Evolutionary conservation across 2,113 vertebrate species (phyloP).

Genomic region (Macrotus californicus): DNA sequence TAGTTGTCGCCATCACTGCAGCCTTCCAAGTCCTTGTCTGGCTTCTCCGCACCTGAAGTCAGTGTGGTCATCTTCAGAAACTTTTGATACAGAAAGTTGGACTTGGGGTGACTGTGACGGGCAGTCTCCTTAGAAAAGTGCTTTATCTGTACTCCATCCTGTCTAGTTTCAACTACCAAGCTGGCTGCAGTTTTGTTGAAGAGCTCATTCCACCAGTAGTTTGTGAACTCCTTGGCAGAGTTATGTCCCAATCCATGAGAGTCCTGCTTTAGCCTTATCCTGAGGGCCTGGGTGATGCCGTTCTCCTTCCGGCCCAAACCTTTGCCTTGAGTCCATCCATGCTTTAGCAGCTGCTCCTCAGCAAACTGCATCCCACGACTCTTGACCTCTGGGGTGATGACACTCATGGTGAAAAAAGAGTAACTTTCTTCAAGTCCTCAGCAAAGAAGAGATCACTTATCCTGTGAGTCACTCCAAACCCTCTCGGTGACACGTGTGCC

Average conservation of each 20-base stretch:
- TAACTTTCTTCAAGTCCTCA: not conserved
- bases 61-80: constrained; percentile 92
- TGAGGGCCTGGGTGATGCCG: constrained; percentile 89
- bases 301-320: constrained; percentile 87
- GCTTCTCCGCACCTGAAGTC: constrained; percentile 80
- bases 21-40: constrained; percentile 63
- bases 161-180: constrained; percentile 83
- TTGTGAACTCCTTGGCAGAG: constrained; percentile 89
- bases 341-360: constrained; percentile 84
- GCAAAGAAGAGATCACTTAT: not conserved
- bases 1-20: constrained; percentile 78
- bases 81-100: constrained; percentile 84
- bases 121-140: constrained; percentile 76
- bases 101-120: constrained; percentile 80
- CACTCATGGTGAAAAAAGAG: constrained; percentile 54
- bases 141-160: constrained; percentile 87
- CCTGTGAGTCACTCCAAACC: no score
- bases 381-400: constrained; percentile 54
- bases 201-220: constrained; percentile 97
- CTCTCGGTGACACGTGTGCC: no score
- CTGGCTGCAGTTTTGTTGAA: constrained; percentile 91
- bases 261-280: constrained; percentile 91
- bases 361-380: constrained; percentile 85
- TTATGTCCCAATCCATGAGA: constrained; percentile 91
- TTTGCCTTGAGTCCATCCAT: constrained; percentile 93